These are phyloP conservation scores for Fragum fragum DNA, from an alignment of 2,888 invertebrate genomes.

Conservation along the genomic window DNA sequence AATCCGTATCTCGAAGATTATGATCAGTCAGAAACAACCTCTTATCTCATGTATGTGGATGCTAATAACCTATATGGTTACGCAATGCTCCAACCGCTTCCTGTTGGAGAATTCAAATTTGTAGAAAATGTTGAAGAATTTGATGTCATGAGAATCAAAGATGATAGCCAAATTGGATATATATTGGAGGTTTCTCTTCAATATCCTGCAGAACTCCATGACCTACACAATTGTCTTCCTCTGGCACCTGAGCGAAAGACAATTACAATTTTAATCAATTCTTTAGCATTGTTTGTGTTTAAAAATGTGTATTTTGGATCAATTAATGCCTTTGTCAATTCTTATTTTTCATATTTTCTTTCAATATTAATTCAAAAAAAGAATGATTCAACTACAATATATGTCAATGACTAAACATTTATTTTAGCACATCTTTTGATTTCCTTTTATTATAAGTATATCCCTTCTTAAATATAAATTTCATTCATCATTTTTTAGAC, in stretches of 20 bases:
- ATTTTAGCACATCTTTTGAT: not conserved
- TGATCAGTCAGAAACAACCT: slow-evolving; percentile 29
- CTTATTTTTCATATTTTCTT: too few relatives aligned
- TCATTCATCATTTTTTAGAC: slow-evolving; percentile 34
- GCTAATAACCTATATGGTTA: slow-evolving; percentile 43
- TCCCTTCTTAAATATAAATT: not conserved
- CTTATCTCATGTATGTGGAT: slow-evolving; percentile 49
- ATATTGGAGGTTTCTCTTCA: slow-evolving; percentile 37
- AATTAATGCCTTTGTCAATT: too few relatives aligned
- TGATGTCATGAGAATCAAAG: slow-evolving; percentile 30
- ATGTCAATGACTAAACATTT: too few relatives aligned
- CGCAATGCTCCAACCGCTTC: slow-evolving; percentile 39
- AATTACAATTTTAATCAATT: not conserved
- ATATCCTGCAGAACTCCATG: slow-evolving; percentile 27
- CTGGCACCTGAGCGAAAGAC: slow-evolving; percentile 26
- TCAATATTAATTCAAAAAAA: too few relatives aligned
- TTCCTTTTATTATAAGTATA: not conserved
- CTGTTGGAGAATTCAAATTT: slow-evolving; percentile 24
- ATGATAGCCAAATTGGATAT: slow-evolving; percentile 28
- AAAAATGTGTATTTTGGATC: not conserved
- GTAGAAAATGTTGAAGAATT: slow-evolving; percentile 19
- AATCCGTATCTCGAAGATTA: slow-evolving; percentile 45
- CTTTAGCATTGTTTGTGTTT: not conserved
- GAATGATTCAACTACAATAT: too few relatives aligned
- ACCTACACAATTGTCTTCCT: slow-evolving; percentile 33